Base-by-base conservation (phyloP, 2,888 invertebrate genomes). In the Odontothrips loti region DNA sequence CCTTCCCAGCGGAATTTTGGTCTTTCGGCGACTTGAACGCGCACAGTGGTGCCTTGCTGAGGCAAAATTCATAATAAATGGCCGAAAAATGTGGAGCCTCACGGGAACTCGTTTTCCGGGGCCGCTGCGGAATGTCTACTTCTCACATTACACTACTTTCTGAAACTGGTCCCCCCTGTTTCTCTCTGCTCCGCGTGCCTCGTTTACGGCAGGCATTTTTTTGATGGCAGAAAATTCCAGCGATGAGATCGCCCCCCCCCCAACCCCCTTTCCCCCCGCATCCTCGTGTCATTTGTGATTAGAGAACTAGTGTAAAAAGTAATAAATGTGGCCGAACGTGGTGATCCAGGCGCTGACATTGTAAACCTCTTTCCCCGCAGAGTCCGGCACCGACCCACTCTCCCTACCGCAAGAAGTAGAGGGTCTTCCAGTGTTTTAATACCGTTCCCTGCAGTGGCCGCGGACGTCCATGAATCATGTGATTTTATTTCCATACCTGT, bases 121-220 rank as follows among this genome's bases (percentile, higher is more conserved):
- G 34, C 34, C 34, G 34, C 6, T 58, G n/a, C n/a, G 58, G 58
- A 58, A 58, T 75, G 68, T 27, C 68, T 27, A 27, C 68, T 75
- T 75, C 68, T 75, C 68, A 75, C 68, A 75, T 75, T 75, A 75
- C 68, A 75, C 68, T 75, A 75, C 68, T 75, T 75, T 75, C 68
- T 75, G 68, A 12, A 75, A 75, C 68, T 23, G 68, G 68, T 75
- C 68, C 23, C 51, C 68, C 12, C 68, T 27, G 68, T 75, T 75
- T 12, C 68, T 68, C 23, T 23, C 23, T 43, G 58, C 58, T 20
- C 20, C 58, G 15, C 27, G 23, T 23, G 27, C 68, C 27, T 23
- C 23, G 23, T 75, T 75, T 75, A 75, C 68, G 27, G 68, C 68
- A 27, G 23, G 20, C 58, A 58, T 17, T 58, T 58, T 58, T 75